These are phyloP conservation scores for Drosophila persimilis DNA, from an alignment of 1,140 invertebrate genomes.

Conservation along the genomic window DNA sequence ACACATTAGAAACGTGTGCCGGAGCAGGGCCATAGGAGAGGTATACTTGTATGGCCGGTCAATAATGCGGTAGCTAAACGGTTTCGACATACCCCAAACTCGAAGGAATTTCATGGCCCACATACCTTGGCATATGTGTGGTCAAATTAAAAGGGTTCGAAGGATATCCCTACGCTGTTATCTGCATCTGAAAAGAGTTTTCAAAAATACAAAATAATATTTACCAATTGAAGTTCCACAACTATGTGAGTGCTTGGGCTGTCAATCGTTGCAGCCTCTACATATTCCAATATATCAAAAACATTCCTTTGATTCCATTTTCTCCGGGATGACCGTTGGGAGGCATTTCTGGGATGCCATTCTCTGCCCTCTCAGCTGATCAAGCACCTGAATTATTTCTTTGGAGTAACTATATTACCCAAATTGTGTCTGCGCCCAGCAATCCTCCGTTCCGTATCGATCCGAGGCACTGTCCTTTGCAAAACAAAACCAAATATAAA, in stretches of 20 bases:
- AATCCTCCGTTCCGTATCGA: neutral
- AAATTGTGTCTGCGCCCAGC: neutral
- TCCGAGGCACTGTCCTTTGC: neutral
- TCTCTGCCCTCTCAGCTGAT: neutral
- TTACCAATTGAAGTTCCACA: slow-evolving; percentile 17
- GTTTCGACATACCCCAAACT: slow-evolving; percentile 7
- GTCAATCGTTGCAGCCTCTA: too few species aligned
- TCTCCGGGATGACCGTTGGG: neutral
- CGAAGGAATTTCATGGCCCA: slow-evolving; percentile 1
- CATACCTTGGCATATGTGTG: slow-evolving; percentile 36
- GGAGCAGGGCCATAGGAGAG: slow-evolving; percentile 47
- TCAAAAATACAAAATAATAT: slow-evolving; percentile 21
- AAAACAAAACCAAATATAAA: slow-evolving; percentile 54
- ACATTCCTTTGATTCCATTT: neutral
- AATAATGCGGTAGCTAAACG: slow-evolving; percentile 52
- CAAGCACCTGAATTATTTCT: slow-evolving; percentile 24
- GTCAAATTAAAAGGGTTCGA: slow-evolving; percentile 29
- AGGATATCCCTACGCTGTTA: slow-evolving; percentile 32
- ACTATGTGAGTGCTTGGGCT: neutral
- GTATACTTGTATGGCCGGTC: slow-evolving; percentile 21
- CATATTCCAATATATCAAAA: slow-evolving; percentile 6
- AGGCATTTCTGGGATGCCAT: neutral
- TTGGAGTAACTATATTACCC: slow-evolving; percentile 12
- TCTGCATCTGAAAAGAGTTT: slow-evolving; percentile 23
- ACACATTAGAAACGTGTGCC: slow-evolving; percentile 49